phyloP scores from a whole-genome alignment of 2,113 vertebrate species.

The Clinocottus analis region DNA sequence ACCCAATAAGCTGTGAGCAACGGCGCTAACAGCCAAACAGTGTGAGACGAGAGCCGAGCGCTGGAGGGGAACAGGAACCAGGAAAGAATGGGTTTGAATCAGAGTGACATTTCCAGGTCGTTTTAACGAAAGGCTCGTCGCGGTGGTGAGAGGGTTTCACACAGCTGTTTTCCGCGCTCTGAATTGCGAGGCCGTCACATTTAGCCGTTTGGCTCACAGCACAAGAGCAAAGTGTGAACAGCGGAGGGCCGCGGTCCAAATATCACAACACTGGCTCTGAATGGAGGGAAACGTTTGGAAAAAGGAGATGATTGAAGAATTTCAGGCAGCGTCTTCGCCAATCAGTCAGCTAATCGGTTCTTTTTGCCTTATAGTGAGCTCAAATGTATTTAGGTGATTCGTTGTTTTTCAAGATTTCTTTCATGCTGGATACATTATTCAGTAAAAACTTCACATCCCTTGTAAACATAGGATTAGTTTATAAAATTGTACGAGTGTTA shows the following conservation, averaged over 20 bases:
- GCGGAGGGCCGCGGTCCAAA: constrained; percentile 39
- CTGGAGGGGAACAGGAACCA: not conserved
- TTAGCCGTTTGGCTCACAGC: constrained; percentile 39
- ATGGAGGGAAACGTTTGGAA: not conserved
- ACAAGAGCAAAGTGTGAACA: constrained; percentile 25
- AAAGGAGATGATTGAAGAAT: not conserved
- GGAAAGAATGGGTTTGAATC: constrained; percentile 33
- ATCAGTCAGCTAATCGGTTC: not conserved
- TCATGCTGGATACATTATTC: no score
- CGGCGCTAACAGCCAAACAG: no score
- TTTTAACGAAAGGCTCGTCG: constrained; percentile 51
- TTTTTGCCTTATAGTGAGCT: no score
- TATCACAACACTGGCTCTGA: constrained; percentile 17
- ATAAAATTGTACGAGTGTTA: no score
- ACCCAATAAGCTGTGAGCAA: no score
- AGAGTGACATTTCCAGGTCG: constrained; percentile 58
- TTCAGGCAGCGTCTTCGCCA: not conserved
- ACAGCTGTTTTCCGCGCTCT: constrained; percentile 48
- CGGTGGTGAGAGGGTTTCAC: constrained; percentile 47
- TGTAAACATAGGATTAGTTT: no score
- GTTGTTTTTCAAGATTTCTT: no score
- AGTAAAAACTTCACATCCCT: no score
- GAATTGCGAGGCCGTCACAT: constrained; percentile 45
- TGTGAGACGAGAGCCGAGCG: no score
- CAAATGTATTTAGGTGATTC: no score